Conservation (phyloP, 2,113 vertebrate species). For the Corvus hawaiiensis region DNA sequence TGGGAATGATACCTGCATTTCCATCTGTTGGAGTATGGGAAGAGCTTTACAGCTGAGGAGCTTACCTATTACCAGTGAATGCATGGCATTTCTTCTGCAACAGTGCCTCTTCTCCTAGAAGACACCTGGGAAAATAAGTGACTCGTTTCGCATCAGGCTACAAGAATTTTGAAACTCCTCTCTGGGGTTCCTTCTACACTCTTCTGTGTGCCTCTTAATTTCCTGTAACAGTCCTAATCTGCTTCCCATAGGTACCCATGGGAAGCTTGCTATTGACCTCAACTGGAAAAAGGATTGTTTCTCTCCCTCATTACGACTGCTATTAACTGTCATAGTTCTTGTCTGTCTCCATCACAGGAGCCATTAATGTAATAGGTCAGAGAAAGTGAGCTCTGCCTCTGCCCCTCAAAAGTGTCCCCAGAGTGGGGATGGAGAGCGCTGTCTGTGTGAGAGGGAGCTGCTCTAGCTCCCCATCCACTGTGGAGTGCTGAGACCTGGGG, state of each 20-base stretch:
- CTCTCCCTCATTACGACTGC: neutral
- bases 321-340: slow-evolving; percentile 13
- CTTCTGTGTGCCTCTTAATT: neutral
- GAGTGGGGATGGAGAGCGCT: rapidly evolving
- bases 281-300: slow-evolving; percentile 28
- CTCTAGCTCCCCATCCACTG: neutral
- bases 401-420: neutral
- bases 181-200: neutral
- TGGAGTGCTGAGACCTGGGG: neutral
- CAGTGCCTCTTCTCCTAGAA: neutral
- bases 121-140: neutral
- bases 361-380: neutral
- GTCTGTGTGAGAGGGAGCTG: neutral
- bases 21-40: neutral
- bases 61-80: neutral
- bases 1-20: neutral
- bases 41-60: neutral
- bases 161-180: neutral
- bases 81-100: neutral
- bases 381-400: neutral
- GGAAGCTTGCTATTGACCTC: slow-evolving; percentile 36
- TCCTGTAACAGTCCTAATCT: slow-evolving; percentile 11
- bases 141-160: slow-evolving; percentile 23
- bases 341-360: neutral
- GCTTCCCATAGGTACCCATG: neutral